phyloP scores from a whole-genome alignment of 2,888 invertebrate species.

The Onthophagus sagittarius region DNA sequence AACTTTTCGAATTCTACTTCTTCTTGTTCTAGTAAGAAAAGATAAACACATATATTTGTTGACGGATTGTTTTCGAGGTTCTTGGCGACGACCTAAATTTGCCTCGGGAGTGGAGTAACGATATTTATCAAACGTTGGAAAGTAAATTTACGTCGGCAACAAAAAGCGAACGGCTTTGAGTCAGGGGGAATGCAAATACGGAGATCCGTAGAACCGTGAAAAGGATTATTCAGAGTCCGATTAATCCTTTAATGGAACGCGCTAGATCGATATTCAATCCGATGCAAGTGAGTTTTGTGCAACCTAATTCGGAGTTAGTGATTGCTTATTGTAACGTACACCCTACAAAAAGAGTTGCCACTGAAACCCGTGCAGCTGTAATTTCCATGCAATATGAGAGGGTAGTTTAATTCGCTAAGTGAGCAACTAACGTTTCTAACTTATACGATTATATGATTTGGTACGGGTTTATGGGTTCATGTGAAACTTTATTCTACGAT shows the following conservation, averaged over 20 bases:
- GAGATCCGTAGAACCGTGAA: constrained; percentile 6
- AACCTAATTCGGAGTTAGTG: background rate
- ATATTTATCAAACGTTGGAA: background rate
- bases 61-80: background rate
- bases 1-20: background rate
- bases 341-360: background rate
- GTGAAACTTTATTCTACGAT: background rate
- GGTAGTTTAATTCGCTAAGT: background rate
- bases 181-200: background rate
- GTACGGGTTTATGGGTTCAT: background rate
- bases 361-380: background rate
- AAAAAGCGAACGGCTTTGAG: background rate
- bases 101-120: background rate
- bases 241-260: constrained; percentile 11
- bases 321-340: background rate
- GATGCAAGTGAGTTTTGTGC: background rate
- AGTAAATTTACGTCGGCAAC: background rate
- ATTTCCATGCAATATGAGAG: background rate
- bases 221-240: constrained; percentile 10
- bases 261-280: constrained; percentile 8
- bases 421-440: background rate
- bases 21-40: background rate
- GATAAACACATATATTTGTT: background rate
- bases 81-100: background rate
- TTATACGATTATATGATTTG: background rate